These are phyloP conservation scores for Dynastes hyllus DNA, from an alignment of 2,888 invertebrate species.

Conservation along the genomic window DNA sequence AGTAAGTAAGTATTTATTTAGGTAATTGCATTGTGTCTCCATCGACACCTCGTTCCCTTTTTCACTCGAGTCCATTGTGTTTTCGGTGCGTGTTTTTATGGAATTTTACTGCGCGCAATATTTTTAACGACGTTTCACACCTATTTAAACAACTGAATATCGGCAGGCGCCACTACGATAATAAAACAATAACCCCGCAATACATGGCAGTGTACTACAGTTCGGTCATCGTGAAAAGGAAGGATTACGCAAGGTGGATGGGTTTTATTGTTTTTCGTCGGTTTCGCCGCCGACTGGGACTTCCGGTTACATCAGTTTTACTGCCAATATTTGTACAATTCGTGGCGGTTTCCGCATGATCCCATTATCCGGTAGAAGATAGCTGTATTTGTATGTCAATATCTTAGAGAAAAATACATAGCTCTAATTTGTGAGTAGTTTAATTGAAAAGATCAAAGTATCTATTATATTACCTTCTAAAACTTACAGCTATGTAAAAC, in stretches of 20 bases:
- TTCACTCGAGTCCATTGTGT: neutral
- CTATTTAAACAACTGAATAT: conserved; percentile 50
- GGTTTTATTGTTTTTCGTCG: conserved; percentile 26
- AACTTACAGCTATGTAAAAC: too few relatives aligned
- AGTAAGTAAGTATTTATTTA: conserved; percentile 3
- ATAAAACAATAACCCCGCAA: conserved; percentile 45
- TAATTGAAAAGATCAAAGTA: too few relatives aligned
- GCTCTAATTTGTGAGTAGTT: too few relatives aligned
- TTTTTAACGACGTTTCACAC: conserved; percentile 50
- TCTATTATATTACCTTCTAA: too few relatives aligned
- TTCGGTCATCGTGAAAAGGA: neutral
- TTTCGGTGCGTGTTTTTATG: conserved; percentile 20
- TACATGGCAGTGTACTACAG: neutral
- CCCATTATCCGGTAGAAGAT: neutral
- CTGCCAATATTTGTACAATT: conserved; percentile 37
- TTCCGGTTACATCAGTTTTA: conserved; percentile 39
- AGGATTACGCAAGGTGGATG: conserved; percentile 31
- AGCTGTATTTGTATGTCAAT: neutral
- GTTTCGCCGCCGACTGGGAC: neutral
- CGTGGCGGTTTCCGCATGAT: neutral
- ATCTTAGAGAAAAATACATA: too few relatives aligned
- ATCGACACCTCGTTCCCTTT: neutral
- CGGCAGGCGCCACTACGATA: conserved; percentile 48
- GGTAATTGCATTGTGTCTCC: conserved; percentile 21
- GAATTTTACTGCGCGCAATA: conserved; percentile 40